Evolutionary conservation across 35 echinoderm and acorn worm genomes (phyloP).

Genomic region (Amphiura filiformis): DNA sequence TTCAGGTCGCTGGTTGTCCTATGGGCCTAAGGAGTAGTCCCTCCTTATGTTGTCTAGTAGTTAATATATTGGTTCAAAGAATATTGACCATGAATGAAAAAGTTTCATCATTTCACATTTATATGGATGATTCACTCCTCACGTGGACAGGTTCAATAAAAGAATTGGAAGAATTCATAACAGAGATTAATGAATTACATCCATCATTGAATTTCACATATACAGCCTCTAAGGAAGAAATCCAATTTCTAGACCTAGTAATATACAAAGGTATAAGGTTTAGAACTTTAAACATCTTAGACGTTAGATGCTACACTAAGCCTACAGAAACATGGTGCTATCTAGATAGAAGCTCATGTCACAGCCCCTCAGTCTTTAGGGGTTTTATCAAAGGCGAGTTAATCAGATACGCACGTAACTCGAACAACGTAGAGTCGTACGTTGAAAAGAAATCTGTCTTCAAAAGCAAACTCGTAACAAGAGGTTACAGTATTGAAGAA

Average conservation of each 20-base stretch:
- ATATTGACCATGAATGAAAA: background rate
- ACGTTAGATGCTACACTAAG: background rate
- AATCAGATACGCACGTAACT: background rate
- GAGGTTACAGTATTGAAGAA: background rate
- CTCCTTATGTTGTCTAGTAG: background rate
- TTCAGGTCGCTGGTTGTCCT: background rate
- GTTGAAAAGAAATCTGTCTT: background rate
- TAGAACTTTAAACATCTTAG: background rate
- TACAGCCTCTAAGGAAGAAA: background rate
- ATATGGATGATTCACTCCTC: background rate
- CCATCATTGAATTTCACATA: background rate
- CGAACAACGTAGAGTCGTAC: background rate
- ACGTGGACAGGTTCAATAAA: background rate
- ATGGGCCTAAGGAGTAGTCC: background rate
- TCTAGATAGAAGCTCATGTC: background rate
- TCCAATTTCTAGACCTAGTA: background rate
- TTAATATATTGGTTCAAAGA: background rate
- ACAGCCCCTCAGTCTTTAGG: background rate
- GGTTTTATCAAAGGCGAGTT: background rate
- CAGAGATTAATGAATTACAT: background rate
- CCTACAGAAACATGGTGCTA: constrained; percentile 4
- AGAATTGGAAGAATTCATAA: background rate
- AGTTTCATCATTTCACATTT: background rate
- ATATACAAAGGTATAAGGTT: background rate
- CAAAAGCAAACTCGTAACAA: background rate